phyloP scores from a whole-genome alignment of 1,140 invertebrate genomes.

The Camponotus vicinus region DNA sequence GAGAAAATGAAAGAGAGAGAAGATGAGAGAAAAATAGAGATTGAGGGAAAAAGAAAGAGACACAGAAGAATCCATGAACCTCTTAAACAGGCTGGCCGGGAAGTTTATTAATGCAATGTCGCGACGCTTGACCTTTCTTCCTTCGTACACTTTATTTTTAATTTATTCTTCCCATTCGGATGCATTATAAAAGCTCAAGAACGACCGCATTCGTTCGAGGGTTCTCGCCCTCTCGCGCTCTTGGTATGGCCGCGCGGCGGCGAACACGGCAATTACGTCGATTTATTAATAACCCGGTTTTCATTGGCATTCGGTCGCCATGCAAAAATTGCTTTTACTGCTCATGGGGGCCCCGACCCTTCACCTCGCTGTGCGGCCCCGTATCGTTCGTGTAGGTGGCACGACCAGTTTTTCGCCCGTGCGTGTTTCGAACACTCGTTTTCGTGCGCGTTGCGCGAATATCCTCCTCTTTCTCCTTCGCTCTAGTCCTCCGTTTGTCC shows the following conservation, averaged over 20 bases:
- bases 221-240: neutral
- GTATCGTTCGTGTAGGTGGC: conserved; percentile 78
- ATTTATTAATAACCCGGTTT: conserved; percentile 84
- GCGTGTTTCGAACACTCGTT: conserved; percentile 74
- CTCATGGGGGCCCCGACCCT: conserved; percentile 69
- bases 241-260: neutral
- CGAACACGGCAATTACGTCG: conserved; percentile 73
- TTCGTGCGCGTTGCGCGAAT: conserved; percentile 74
- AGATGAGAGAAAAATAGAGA: neutral
- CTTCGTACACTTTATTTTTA: conserved; percentile 78
- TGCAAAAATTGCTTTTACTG: conserved; percentile 79
- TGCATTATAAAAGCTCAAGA: conserved; percentile 59
- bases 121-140: conserved; percentile 73
- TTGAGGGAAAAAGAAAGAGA: conserved; percentile 26
- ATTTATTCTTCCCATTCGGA: conserved; percentile 76
- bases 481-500: conserved; percentile 26
- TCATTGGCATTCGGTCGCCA: conserved; percentile 79
- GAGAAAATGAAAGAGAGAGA: conserved; percentile 16
- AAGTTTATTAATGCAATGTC: conserved; percentile 77
- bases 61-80: conserved; percentile 21
- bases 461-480: conserved; percentile 47
- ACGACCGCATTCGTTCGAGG: conserved; percentile 49
- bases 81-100: conserved; percentile 41
- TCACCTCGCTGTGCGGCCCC: conserved; percentile 68
- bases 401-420: conserved; percentile 79